Conservation (phyloP, 2,888 invertebrate species). For the Noctua janthe region DNA sequence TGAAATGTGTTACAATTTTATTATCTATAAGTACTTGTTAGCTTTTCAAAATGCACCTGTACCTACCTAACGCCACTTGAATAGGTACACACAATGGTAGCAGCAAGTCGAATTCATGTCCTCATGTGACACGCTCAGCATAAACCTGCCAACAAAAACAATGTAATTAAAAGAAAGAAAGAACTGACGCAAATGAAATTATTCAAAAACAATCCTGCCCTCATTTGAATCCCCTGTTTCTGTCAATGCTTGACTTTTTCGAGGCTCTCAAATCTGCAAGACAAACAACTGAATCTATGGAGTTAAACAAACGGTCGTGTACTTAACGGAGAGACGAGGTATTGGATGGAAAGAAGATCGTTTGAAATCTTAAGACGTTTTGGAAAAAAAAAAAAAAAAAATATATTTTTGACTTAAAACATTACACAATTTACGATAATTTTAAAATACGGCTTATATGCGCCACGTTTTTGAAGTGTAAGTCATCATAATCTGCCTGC, state of each 20-base stretch:
- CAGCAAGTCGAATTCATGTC: background rate
- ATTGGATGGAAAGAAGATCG: slow-evolving; percentile 17
- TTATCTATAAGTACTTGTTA: too few relatives aligned
- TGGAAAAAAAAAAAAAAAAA: too few relatives aligned
- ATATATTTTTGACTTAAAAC: background rate
- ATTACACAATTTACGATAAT: background rate
- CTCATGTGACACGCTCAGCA: background rate
- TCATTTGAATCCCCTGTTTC: slow-evolving; percentile 52
- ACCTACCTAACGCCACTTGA: background rate
- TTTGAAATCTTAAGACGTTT: background rate
- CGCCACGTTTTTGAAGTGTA: background rate
- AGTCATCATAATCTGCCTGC: background rate
- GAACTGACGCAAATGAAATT: slow-evolving; percentile 58
- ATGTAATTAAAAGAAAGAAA: slow-evolving; percentile 34
- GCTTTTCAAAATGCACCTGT: background rate
- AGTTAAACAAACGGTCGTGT: slow-evolving; percentile 50
- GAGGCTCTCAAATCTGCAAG: slow-evolving; percentile 65
- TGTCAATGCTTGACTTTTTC: slow-evolving; percentile 57
- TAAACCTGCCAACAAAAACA: slow-evolving; percentile 18
- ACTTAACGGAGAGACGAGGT: slow-evolving; percentile 1
- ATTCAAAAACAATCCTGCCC: slow-evolving; percentile 56
- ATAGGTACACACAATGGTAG: background rate
- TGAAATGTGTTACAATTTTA: background rate
- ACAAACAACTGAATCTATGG: slow-evolving; percentile 63
- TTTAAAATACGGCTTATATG: background rate